Conservation (phyloP, 2,888 invertebrate genomes). For the Chalcosyrphus nemorum region DNA sequence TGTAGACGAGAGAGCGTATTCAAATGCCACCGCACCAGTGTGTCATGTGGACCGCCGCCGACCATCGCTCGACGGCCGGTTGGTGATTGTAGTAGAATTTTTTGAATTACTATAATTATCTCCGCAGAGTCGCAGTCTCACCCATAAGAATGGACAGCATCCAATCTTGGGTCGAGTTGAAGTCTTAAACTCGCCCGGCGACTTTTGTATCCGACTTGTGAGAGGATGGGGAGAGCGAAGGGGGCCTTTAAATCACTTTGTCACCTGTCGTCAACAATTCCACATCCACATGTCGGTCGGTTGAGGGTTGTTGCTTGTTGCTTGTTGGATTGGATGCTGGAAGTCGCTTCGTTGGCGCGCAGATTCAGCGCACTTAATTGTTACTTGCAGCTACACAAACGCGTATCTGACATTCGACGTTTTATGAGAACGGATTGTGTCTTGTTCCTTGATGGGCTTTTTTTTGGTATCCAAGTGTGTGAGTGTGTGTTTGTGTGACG, state of each 20-base stretch:
- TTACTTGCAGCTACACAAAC: constrained; percentile 56
- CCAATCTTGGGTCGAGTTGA: constrained; percentile 39
- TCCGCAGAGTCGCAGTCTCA: constrained; percentile 35
- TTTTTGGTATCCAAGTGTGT: constrained; percentile 4
- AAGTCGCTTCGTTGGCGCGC: constrained; percentile 40
- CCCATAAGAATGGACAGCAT: constrained; percentile 38
- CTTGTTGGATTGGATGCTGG: constrained; percentile 9
- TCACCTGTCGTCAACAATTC: constrained; percentile 73
- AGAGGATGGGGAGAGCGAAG: neutral
- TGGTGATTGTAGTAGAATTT: constrained; percentile 65
- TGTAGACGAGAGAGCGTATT: constrained; percentile 47
- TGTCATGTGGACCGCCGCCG: constrained; percentile 46
- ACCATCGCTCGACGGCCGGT: neutral
- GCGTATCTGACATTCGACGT: constrained; percentile 65
- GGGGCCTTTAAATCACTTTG: constrained; percentile 67
- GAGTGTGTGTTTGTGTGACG: constrained; percentile 40
- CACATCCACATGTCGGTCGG: constrained; percentile 67
- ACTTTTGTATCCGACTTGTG: constrained; percentile 29
- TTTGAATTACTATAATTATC: constrained; percentile 70
- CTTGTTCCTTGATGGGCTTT: constrained; percentile 42
- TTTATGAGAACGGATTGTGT: constrained; percentile 57
- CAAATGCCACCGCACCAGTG: constrained; percentile 60
- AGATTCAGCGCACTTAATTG: constrained; percentile 61
- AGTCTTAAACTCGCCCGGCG: constrained; percentile 65
- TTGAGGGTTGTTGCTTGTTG: constrained; percentile 19